Evolutionary conservation across 2,113 vertebrate species (phyloP), one percentile per base, ranked within the genome.

Genomic region (Colossoma macropomum): DNA sequence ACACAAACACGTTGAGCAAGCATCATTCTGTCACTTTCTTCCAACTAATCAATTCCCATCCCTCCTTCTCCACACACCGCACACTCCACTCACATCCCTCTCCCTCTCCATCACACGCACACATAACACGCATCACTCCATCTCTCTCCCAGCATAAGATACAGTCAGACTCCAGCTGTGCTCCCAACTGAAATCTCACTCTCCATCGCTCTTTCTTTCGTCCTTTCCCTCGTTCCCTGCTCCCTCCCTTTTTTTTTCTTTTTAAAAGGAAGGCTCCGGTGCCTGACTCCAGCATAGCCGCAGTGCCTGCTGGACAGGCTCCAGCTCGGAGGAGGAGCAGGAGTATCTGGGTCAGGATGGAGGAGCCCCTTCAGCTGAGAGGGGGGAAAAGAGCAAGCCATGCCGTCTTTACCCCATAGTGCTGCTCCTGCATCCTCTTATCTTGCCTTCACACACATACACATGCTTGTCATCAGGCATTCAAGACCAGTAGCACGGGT

Each of bases 271-370:
- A 69, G 17, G 54, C 30, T 77, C 45, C 77, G 25, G 25, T 68
- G 60, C 62, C 72, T 72, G 41, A 68, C 82, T 77, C 74, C 70
- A 52, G 28, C 48, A 74, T 30, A 62, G 9, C 59, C 25, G 59
- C 59, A 62, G n/a, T 62, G 59, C 41, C 54, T 15, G 54, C n/a
- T 77, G 34, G n/a, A 41, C 25, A 28, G 41, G 48, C 62, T 75
- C 75, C 66, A 30, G 25, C 19, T 65, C 23, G 75, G 38, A 60
- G 63, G 80, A 62, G 30, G 23, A n/a, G 48, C 59, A 10, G 19
- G 56, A 63, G 59, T 73, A 81, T 85, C 48, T 86, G 48, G 75
- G 84, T 86, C 80, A 86, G 84, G 38, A 68, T 79, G 23, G 56
- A 85, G 75, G 68, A 81, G 27, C 16, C 54, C 50, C 73, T 80